A percentile compares a stretch with the other conserved stretches of the same genome.
These are phyloP conservation scores for Knipowitschia caucasica DNA, from an alignment of 2,797 vertebrate genomes.

Conservation along the genomic window DNA sequence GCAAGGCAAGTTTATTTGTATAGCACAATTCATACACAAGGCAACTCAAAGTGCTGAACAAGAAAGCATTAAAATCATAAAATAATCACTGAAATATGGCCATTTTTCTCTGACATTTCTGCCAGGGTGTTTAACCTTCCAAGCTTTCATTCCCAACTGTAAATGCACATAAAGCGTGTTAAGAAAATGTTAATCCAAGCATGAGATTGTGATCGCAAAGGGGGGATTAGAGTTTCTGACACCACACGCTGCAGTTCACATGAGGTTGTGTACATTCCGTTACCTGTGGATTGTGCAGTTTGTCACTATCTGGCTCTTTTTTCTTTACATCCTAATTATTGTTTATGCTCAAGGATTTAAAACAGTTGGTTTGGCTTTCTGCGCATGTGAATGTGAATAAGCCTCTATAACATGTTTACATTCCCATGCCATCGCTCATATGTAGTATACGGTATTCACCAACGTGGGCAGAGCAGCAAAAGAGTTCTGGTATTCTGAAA, in stretches of 20 bases:
- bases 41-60: too few species aligned
- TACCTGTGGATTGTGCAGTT: slow-evolving; percentile 35
- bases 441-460: slow-evolving; percentile 34
- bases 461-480: too few species aligned
- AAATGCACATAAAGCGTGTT: too few species aligned
- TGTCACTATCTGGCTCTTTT: slow-evolving; percentile 34
- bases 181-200: slow-evolving; percentile 6
- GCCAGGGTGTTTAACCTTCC: too few species aligned
- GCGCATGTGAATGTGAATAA: slow-evolving; percentile 31
- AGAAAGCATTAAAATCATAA: too few species aligned
- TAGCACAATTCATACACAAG: too few species aligned
- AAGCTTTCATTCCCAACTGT: too few species aligned
- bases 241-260: slow-evolving; percentile 25
- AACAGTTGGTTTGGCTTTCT: slow-evolving; percentile 10
- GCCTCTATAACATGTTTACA: slow-evolving; percentile 36
- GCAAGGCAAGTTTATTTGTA: too few species aligned
- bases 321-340: slow-evolving; percentile 11
- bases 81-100: too few species aligned
- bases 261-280: slow-evolving; percentile 16
- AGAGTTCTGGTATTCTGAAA: slow-evolving; percentile 34
- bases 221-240: slow-evolving; percentile 5
- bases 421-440: slow-evolving; percentile 14
- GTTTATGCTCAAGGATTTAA: slow-evolving; percentile 14
- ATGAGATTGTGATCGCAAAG: neutral
- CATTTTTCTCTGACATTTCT: too few species aligned